Evolutionary conservation across 2,888 invertebrate genomes (phyloP), one percentile per base, ranked within the genome.

Genomic region (Helleia helle): DNA sequence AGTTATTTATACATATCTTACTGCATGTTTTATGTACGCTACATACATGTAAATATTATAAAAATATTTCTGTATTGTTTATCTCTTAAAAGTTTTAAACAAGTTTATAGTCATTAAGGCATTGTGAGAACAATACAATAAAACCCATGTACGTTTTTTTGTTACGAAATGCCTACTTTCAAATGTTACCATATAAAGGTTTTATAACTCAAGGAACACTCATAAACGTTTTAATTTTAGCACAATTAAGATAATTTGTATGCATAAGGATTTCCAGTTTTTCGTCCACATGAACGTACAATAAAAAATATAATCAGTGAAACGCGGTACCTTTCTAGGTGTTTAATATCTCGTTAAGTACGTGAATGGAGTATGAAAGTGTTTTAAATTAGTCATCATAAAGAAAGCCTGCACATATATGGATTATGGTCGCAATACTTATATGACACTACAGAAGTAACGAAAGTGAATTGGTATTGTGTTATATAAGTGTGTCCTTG

Each of bases 271-370:
- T n/a, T n/a, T n/a, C n/a, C n/a, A n/a, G n/a, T n/a, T n/a, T n/a
- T n/a, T n/a, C n/a, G n/a, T n/a, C n/a, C n/a, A n/a, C n/a, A n/a
- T n/a, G n/a, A n/a, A n/a, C n/a, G n/a, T n/a, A n/a, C n/a, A n/a
- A n/a, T n/a, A 36, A 22, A 36, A 36, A 37, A 37, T 38, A 34
- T 38, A 29, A 25, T 22, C 38, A 34, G 38, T 31, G 40, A 25
- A 40, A 40, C 47, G 49, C 54, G 24, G 13, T 47, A 49, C 59
- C 58, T 53, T 62, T 56, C 46, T 47, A 43, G 40, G 40, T 29
- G 37, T 43, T 48, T 49, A 43, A 52, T 48, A 47, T 43, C 50
- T 51, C 46, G 43, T 46, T 49, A 46, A 38, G 36, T 30, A 52
- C 52, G 52, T 51, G 53, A 49, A 47, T 43, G 42, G 44, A 37